Base-by-base conservation (phyloP, 2,113 vertebrate genomes). In the Eleginops maclovinus region DNA sequence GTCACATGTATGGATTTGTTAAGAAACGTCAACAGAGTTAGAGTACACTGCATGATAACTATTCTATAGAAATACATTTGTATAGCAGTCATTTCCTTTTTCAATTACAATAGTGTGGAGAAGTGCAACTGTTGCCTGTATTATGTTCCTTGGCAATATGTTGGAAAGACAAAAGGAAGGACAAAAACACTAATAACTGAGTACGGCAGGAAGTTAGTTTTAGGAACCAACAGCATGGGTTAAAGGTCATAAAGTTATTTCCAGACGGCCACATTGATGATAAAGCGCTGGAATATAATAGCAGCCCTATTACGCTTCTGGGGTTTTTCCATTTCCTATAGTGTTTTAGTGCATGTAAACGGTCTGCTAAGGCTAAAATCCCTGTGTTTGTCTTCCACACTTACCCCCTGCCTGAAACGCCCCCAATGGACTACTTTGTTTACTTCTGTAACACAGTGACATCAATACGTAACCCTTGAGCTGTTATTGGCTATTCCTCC, bases 1-100 rank as follows among this genome's bases (percentile, higher is more conserved):
- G 47, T 62, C 51, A 61, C 47, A 56, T 58, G 12, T 79, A 61
- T 74, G 50, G 19, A 59, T 74, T 66, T 36, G 26, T 70, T 55
- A 24, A 62, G 21, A 69, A 40, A 56, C 0, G 7, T 63, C 4
- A 22, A 58, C 49, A 49, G 54, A 36, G 21, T 55, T 17, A 31
- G n/a, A 60, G 40, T 28, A 9, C 24, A n/a, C 26, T 47, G 12
- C 12, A 44, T 36, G 49, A 10, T 13, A n/a, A 56, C 26, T 26
- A 14, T 8, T 9, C 4, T 17, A 36, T 36, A 31, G 17, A 69
- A 54, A 44, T 17, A 61, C 36, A 31, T 58, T 40, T 2, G 28
- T 10, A 50, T 13, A 17, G 4, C 36, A 13, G 40, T 41, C 9
- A 56, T 44, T 51, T 31, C 28, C 10, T 59, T 36, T 81, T 60